These are phyloP conservation scores for Chionis minor DNA, from an alignment of 2,113 vertebrate species.

Conservation along the genomic window DNA sequence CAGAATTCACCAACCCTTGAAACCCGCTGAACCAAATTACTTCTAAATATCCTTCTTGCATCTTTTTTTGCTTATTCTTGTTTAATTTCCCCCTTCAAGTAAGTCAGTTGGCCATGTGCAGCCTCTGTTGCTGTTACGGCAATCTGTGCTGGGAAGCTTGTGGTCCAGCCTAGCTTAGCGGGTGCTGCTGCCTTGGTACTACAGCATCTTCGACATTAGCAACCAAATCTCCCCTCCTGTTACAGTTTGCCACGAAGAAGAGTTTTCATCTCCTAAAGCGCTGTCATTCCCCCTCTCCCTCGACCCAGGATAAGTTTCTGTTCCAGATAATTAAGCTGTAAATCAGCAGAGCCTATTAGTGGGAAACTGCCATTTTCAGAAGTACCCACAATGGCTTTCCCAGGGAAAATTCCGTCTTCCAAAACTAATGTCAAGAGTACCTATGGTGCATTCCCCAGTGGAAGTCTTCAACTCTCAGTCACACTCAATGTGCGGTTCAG, in stretches of 20 bases:
- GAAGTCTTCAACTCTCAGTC: background rate
- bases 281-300: background rate
- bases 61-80: background rate
- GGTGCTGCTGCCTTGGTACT: background rate
- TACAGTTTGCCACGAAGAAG: background rate
- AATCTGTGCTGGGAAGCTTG: background rate
- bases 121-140: background rate
- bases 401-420: background rate
- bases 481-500: rapidly evolving
- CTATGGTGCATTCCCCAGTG: background rate
- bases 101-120: rapidly evolving
- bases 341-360: background rate
- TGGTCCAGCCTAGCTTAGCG: background rate
- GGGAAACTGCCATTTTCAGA: background rate
- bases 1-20: background rate
- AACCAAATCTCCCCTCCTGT: background rate
- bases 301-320: background rate
- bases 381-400: background rate
- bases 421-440: background rate
- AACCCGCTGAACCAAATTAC: background rate
- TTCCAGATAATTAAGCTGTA: background rate
- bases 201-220: background rate
- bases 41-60: background rate
- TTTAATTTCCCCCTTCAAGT: background rate
- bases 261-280: background rate